Evolutionary conservation across 2,797 vertebrate species (phyloP), one percentile per base, ranked within the genome.

Genomic region (Diglossa cyanea): DNA sequence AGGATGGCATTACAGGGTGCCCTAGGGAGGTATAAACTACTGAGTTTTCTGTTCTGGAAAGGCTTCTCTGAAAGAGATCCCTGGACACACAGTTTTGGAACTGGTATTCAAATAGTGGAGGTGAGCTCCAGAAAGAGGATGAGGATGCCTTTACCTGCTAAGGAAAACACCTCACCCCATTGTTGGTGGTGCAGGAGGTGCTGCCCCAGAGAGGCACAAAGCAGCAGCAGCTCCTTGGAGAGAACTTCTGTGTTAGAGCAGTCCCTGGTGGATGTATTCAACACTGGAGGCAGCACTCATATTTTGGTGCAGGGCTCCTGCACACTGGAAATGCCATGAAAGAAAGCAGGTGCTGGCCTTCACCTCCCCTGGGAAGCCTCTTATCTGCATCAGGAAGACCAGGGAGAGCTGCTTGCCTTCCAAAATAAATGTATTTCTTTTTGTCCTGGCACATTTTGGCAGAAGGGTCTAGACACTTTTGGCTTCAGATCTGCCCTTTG

Each of bases 131-230:
- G 35, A 17, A 25, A 25, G 48, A 68, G 16, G 11, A 44, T 18
- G 55, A 68, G 48, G 33, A 25, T 39, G 55, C 26, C 35, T 68
- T 4, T 37, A n/a, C 11, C 28, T 75, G 55, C 24, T 25, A 9
- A 44, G 42, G 50, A 44, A 54, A 75, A 9, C 42, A 39, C n/a
- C 62, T 48, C 50, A 54, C 9, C 33, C 35, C 23, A 3, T 0
- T 0, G 2, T 0, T 25, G 35, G 10, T 15, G 33, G 26, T 13
- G 13, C 67, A 39, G 61, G 51, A 50, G 23, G 33, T 73, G 76
- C 55, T 68, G 42, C 7, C 26, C n/a, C 2, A 0, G 55, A 42
- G 3, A 70, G n/a, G 42, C 4, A 14, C 24, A 42, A 30, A 48
- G 0, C 50, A 71, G 37, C 37, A 89, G 5, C 33, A 45, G 39